Evolutionary conservation across 2,888 invertebrate genomes (phyloP).

Genomic region (Aphrophora alni): DNA sequence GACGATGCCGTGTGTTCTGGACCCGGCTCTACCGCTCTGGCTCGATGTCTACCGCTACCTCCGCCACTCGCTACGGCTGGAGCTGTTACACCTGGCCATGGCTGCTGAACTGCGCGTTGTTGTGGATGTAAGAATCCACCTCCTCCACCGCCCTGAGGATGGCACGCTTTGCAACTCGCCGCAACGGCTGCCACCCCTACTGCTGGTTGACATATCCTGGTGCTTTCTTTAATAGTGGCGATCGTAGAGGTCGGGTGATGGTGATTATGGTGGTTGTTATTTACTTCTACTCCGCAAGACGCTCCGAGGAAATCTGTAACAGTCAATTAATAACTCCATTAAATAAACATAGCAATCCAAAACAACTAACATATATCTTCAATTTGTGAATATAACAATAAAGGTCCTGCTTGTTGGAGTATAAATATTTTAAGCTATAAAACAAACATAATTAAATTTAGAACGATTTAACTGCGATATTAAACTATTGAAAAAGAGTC

Average conservation of each 20-base stretch:
- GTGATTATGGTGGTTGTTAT: constrained; percentile 19
- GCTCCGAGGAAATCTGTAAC: constrained; percentile 38
- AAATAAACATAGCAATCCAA: too few relatives aligned
- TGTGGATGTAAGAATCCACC: constrained; percentile 35
- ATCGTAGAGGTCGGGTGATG: neutral
- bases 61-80: constrained; percentile 50
- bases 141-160: constrained; percentile 15
- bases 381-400: too few relatives aligned
- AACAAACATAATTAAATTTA: too few relatives aligned
- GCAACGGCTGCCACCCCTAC: constrained; percentile 36
- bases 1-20: constrained; percentile 34
- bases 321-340: too few relatives aligned
- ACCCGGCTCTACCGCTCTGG: constrained; percentile 52
- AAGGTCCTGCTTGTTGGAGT: too few relatives aligned
- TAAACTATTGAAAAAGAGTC: too few relatives aligned
- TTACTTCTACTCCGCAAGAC: constrained; percentile 29
- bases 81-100: constrained; percentile 42
- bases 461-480: too few relatives aligned
- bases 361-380: too few relatives aligned
- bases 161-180: constrained; percentile 34
- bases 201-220: constrained; percentile 30
- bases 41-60: constrained; percentile 50
- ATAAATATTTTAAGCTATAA: too few relatives aligned
- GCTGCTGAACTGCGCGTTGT: constrained; percentile 27
- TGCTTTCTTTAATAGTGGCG: neutral